These are phyloP conservation scores for Melitaea cinxia DNA, from an alignment of 1,140 invertebrate species.

Conservation along the genomic window DNA sequence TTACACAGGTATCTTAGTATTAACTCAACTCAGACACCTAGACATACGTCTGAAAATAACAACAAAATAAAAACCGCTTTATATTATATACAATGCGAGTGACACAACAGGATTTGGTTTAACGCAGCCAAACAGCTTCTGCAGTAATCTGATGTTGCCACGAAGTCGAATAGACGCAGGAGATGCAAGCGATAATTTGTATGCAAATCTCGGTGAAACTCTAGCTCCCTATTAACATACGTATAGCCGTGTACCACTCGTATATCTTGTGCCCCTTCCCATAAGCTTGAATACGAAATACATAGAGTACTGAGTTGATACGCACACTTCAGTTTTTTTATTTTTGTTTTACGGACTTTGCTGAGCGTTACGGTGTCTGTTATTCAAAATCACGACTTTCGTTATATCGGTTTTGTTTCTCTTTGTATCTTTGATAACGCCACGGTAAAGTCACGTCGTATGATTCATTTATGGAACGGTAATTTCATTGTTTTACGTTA, in stretches of 20 bases:
- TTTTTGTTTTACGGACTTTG: background rate
- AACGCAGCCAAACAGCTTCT: slow-evolving; percentile 26
- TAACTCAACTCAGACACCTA: too few species aligned
- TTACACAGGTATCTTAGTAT: too few species aligned
- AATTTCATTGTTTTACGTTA: too few species aligned
- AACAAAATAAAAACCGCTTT: background rate
- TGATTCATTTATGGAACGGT: too few species aligned
- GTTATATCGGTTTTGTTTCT: background rate
- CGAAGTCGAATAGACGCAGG: slow-evolving; percentile 26
- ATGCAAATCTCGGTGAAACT: slow-evolving; percentile 45
- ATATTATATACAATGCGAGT: background rate
- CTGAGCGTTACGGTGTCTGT: background rate
- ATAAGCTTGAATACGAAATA: slow-evolving; percentile 24
- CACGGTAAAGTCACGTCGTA: background rate
- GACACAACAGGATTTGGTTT: slow-evolving; percentile 6
- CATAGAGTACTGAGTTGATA: background rate
- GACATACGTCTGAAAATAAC: too few species aligned
- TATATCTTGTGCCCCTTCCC: slow-evolving; percentile 24
- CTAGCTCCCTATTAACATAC: slow-evolving; percentile 44
- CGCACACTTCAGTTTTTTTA: background rate
- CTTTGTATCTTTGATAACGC: background rate
- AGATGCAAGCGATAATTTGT: slow-evolving; percentile 41
- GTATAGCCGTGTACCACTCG: slow-evolving; percentile 31
- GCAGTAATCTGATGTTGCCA: slow-evolving; percentile 18
- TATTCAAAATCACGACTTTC: background rate